phyloP scores from a whole-genome alignment of 1,140 invertebrate species.

The Rhagoletis pomonella region DNA sequence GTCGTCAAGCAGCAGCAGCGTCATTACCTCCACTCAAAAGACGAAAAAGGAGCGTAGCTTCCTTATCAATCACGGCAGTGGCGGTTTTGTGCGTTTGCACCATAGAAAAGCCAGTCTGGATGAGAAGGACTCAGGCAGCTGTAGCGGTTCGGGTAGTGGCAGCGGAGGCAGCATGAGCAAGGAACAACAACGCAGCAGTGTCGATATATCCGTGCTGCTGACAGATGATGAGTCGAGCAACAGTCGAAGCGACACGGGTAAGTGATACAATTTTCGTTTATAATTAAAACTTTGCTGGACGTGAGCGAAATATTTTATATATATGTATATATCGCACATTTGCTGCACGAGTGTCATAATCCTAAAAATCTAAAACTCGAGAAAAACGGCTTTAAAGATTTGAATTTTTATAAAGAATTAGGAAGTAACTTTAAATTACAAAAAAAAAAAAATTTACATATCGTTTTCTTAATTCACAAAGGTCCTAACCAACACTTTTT shows the following conservation, averaged over 20 bases:
- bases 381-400: no score
- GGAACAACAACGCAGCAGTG: conserved; percentile 67
- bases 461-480: no score
- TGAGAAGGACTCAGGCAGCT: conserved; percentile 70
- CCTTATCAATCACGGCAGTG: conserved; percentile 44
- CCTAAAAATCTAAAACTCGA: no score
- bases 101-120: conserved; percentile 68
- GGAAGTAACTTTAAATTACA: no score
- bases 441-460: no score
- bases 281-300: background rate
- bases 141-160: conserved; percentile 58
- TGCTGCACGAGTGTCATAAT: no score
- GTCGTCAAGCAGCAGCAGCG: conserved; percentile 54
- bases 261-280: conserved; percentile 53
- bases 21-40: conserved; percentile 59
- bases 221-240: conserved; percentile 72
- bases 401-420: no score
- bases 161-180: conserved; percentile 60
- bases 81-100: conserved; percentile 57
- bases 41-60: conserved; percentile 58
- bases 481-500: no score
- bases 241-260: conserved; percentile 70
- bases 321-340: no score
- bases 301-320: background rate
- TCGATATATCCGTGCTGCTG: conserved; percentile 69